Percentiles rank a stretch among this genome's conserved stretches.
Conservation (phyloP, 2,113 vertebrate species). For the Hylia prasina region DNA sequence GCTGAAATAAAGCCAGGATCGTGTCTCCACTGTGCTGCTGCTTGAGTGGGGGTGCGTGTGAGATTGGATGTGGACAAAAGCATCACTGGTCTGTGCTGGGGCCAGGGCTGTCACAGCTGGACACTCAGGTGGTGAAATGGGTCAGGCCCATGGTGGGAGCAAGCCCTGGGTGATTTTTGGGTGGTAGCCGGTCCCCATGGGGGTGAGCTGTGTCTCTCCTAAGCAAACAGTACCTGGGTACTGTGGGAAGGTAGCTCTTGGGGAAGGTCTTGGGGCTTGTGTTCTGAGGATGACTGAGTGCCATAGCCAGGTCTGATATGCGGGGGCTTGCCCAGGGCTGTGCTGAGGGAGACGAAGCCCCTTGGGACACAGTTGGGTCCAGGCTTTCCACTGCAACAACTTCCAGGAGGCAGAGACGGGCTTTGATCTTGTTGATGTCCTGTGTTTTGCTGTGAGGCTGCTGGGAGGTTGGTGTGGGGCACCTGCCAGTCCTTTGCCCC, state of each 20-base stretch:
- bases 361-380: fast-evolving
- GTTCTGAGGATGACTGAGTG: background rate
- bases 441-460: background rate
- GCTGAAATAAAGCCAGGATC: background rate
- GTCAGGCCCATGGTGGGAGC: fast-evolving
- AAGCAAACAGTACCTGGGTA: background rate
- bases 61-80: background rate
- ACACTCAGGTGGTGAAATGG: background rate
- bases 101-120: background rate
- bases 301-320: background rate
- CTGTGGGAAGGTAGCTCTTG: background rate
- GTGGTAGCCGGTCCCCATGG: background rate
- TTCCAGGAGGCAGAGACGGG: background rate
- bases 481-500: background rate
- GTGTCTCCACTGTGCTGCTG: fast-evolving
- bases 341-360: fast-evolving
- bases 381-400: background rate
- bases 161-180: background rate
- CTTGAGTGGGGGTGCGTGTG: fast-evolving
- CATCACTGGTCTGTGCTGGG: fast-evolving
- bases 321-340: background rate
- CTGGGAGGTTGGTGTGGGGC: background rate
- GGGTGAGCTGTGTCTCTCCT: background rate
- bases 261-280: background rate
- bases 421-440: fast-evolving